Evolutionary conservation across 2,888 invertebrate species (phyloP), one percentile per base, ranked within the genome.

Genomic region (Coecobrya sp.): DNA sequence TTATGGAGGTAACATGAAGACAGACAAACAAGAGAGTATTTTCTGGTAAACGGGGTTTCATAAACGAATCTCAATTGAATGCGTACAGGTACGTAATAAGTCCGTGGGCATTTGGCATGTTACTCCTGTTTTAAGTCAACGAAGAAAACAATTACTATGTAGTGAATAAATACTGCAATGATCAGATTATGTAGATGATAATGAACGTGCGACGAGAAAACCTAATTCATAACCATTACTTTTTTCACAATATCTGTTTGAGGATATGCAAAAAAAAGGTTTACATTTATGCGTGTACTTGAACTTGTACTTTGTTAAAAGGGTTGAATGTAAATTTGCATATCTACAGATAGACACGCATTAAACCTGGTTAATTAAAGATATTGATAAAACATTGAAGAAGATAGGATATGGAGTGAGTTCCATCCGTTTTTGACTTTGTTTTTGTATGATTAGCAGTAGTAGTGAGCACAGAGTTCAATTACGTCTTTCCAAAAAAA

Each of bases 1-100:
- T 86, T 65, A 86, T 91, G 87, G 76, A 65, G 92, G 92, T 92
- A 88, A 92, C 49, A 84, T 55, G 65, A 86, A 62, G 0, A 52
- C 79, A 25, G n/a, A 25, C 62, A 52, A 79, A 42, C 22, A 59
- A 79, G 79, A 0, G 52, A 70, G 79, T 25, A 27, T 16, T 45
- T 45, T 45, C 73, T 42, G 42, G 73, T 22, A 30, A 30, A 30
- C n/a, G 3, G 62, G 10, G 25, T 62, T n/a, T n/a, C n/a, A n/a
- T n/a, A n/a, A n/a, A n/a, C n/a, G n/a, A n/a, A n/a, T n/a, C n/a
- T 19, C 8, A 59, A 19, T 59, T 59, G 19, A 2, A 52, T n/a
- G n/a, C n/a, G n/a, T n/a, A n/a, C n/a, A 62, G 62, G 62, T 62
- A 62, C 25, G 8, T 62, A 16, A 52, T 5, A 3, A n/a, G 1